A percentile compares a stretch with the other conserved stretches of the same genome.
Conservation (phyloP, 2,797 vertebrate genomes). For the Acanthurus leucopareius region DNA sequence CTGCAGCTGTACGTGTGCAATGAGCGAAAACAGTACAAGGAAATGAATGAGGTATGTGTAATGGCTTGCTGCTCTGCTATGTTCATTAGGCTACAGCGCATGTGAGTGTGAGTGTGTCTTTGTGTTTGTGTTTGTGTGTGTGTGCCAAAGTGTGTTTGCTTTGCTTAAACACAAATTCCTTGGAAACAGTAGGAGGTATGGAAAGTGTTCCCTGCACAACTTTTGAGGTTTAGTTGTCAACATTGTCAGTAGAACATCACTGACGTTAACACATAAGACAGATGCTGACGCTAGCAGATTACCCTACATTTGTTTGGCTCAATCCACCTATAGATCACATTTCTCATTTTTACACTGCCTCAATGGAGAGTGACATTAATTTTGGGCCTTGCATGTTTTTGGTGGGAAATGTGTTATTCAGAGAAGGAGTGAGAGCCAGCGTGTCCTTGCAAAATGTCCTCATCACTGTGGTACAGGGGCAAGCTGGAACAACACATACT, state of each 20-base stretch:
- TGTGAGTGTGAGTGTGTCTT: constrained; percentile 26
- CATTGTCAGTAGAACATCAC: constrained; percentile 60
- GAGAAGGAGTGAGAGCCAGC: constrained; percentile 14
- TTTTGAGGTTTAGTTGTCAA: constrained; percentile 69
- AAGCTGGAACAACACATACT: constrained; percentile 17
- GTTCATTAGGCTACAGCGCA: constrained; percentile 59
- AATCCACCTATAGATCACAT: constrained; percentile 23
- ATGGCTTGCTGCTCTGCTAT: constrained; percentile 69
- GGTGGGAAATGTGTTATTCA: constrained; percentile 42
- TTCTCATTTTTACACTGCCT: constrained; percentile 43
- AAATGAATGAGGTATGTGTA: constrained; percentile 74
- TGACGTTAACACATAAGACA: constrained; percentile 59
- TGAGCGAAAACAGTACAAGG: constrained; percentile 65
- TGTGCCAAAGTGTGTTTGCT: constrained; percentile 52
- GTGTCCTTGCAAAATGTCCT: constrained; percentile 21
- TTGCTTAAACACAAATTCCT: constrained; percentile 74
- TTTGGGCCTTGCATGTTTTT: constrained; percentile 35
- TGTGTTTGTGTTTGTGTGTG: constrained; percentile 35
- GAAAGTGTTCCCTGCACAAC: constrained; percentile 61
- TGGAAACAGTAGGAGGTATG: constrained; percentile 72
- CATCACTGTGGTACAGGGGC: constrained; percentile 5
- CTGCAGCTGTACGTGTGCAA: constrained; percentile 69
- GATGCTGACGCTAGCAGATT: constrained; percentile 61
- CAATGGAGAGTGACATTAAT: constrained; percentile 29
- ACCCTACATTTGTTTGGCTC: constrained; percentile 52